A percentile compares a stretch with the other conserved stretches of the same genome.
These are phyloP conservation scores for Pseudomyrmex concolor DNA, from an alignment of 1,140 invertebrate species.

Conservation along the genomic window DNA sequence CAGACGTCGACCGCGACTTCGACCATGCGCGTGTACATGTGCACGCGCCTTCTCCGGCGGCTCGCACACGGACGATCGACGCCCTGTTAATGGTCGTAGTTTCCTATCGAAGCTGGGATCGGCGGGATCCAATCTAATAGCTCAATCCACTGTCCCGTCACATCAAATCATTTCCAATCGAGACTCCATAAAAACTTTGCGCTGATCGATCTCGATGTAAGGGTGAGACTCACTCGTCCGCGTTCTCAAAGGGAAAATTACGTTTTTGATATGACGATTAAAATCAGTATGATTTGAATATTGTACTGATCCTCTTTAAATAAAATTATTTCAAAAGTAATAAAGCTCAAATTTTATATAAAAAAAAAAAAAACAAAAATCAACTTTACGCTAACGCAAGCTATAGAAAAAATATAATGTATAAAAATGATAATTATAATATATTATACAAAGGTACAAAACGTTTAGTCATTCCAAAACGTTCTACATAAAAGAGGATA, in stretches of 20 bases:
- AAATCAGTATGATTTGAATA: constrained; percentile 10
- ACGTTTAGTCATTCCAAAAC: too few species aligned
- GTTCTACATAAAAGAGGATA: too few species aligned
- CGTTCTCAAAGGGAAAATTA: constrained; percentile 22
- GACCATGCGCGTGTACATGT: constrained; percentile 6
- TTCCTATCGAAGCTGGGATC: constrained; percentile 29
- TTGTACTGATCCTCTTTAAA: background rate
- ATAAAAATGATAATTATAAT: too few species aligned
- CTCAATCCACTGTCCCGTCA: constrained; percentile 49
- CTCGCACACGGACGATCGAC: constrained; percentile 30
- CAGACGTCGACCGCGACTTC: constrained; percentile 28
- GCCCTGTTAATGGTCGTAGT: constrained; percentile 33
- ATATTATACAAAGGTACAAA: too few species aligned
- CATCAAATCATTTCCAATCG: constrained; percentile 39
- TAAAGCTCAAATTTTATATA: too few species aligned
- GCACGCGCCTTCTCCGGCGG: constrained; percentile 13
- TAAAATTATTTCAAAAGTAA: too few species aligned
- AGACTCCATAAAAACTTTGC: background rate
- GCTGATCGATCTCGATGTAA: constrained; percentile 20
- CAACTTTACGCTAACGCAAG: too few species aligned
- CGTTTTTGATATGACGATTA: background rate
- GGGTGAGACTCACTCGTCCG: constrained; percentile 17
- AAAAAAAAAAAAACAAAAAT: too few species aligned
- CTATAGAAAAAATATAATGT: too few species aligned
- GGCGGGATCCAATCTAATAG: constrained; percentile 44